Conservation (phyloP, 1,140 invertebrate genomes). For the Sminthurinus signatus region DNA sequence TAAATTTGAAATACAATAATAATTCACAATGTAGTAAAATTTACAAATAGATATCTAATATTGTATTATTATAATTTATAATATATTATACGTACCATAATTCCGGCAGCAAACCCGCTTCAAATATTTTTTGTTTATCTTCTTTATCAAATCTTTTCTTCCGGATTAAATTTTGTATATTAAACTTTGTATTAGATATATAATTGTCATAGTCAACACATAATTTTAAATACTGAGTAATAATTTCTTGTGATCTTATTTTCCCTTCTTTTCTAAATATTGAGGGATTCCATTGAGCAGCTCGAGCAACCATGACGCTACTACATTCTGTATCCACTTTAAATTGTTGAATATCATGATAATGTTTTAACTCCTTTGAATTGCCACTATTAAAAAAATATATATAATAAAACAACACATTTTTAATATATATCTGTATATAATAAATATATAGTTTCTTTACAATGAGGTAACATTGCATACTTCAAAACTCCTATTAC, state of each 20-base stretch:
- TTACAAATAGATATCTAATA: no score
- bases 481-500: no score
- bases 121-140: constrained; percentile 34
- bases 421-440: no score
- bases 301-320: constrained; percentile 92
- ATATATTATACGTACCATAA: no score
- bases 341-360: constrained; percentile 73
- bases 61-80: background rate
- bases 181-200: constrained; percentile 88
- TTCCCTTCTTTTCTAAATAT: constrained; percentile 64
- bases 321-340: constrained; percentile 66
- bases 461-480: no score
- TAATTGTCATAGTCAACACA: constrained; percentile 83
- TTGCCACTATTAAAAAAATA: constrained; percentile 82
- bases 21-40: no score
- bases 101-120: no score
- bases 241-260: constrained; percentile 71
- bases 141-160: constrained; percentile 78
- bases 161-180: constrained; percentile 85
- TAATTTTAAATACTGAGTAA: constrained; percentile 67
- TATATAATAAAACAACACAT: no score
- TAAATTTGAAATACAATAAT: no score
- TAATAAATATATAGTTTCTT: no score
- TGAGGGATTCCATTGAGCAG: constrained; percentile 89
- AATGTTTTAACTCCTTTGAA: constrained; percentile 69